Base-by-base conservation (phyloP, 2,113 vertebrate genomes). In the Hyaena hyaena region DNA sequence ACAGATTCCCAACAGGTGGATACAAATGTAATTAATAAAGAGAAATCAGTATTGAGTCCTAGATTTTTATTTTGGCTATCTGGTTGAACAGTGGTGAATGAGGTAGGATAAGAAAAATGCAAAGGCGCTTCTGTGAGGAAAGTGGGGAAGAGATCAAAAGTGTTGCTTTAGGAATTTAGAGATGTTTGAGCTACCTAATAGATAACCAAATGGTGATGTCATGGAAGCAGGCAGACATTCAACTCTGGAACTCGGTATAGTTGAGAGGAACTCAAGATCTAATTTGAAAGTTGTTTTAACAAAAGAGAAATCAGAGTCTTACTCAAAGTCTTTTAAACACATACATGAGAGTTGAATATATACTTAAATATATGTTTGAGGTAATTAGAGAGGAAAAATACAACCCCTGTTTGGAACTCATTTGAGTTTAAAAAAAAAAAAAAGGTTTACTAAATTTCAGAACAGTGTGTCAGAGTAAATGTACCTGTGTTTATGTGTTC, bases 291-390 rank as follows among this genome's bases (percentile, higher is more conserved):
- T 89, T 93, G 3, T 58, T 89, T 63, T 10, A 73, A 81, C 6
- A 50, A 84, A 96, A 76, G 58, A 96, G n/a, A 83, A 85, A 69
- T 86, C 35, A 28, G n/a, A 84, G 48, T 48, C 35, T 82, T 39
- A 69, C 82, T 48, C 7, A 48, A 71, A 15, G 15, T 79, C 14
- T 96, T 65, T 93, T 12, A 63, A 71, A 68, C 6, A 76, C 21
- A 48, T 31, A 93, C 28, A 39, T 63, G 2, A 85, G 43, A 53
- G 11, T 53, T n/a, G 2, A 73, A 84, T 93, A 85, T 71, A 8
- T 90, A 16, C 43, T 90, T 19, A 84, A 79, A 43, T 71, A 43
- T 53, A 45, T 53, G 39, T 9, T 45, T 66, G 28, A 82, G 11
- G n/a, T 82, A 65, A 28, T 23, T 79, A 74, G 23, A 79, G 43